Conservation (phyloP, 2,888 invertebrate genomes). For the Nymphalis c-album region DNA sequence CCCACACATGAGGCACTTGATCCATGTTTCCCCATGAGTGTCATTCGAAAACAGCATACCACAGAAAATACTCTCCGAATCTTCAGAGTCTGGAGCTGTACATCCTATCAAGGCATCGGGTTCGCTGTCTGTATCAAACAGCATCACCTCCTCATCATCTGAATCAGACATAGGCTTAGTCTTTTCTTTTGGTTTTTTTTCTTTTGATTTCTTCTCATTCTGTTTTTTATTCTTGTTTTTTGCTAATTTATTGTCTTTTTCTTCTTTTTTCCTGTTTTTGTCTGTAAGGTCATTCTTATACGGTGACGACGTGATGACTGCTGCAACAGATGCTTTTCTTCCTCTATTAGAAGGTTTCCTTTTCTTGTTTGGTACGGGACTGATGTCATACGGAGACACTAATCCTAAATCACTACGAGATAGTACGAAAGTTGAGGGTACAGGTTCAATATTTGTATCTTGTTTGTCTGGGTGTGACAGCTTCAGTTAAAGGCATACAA, state of each 20-base stretch:
- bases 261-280: neutral
- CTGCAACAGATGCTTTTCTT: neutral
- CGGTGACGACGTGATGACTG: neutral
- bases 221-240: neutral
- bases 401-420: too few species aligned
- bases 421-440: too few species aligned
- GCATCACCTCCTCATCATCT: too few species aligned
- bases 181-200: too few species aligned
- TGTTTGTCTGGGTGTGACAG: too few species aligned
- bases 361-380: neutral
- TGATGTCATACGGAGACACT: neutral
- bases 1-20: slow-evolving; percentile 35
- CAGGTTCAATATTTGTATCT: too few species aligned
- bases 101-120: too few species aligned
- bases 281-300: neutral
- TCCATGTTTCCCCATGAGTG: slow-evolving; percentile 7
- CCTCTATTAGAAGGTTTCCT: neutral
- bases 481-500: too few species aligned
- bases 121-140: too few species aligned
- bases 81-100: too few species aligned
- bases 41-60: neutral
- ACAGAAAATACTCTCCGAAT: neutral
- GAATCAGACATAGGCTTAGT: too few species aligned
- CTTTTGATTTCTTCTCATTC: neutral
- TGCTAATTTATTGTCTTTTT: too few species aligned